Evolutionary conservation across 2,113 vertebrate genomes (phyloP).

Genomic region (Pygathrix nemaeus): DNA sequence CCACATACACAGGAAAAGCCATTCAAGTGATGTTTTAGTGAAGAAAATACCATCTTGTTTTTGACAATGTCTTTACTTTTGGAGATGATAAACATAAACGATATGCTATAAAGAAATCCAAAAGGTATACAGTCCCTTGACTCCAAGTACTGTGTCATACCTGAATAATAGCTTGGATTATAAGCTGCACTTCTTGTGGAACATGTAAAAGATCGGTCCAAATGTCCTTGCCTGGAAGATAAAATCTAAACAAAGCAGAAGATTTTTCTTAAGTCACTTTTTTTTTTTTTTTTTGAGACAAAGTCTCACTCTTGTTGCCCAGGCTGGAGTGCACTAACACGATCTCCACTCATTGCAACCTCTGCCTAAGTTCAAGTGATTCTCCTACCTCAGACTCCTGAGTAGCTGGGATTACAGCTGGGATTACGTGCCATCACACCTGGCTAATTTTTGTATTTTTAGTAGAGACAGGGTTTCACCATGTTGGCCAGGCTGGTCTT

Average conservation of each 20-base stretch:
- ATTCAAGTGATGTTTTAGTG: constrained; percentile 34
- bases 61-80: constrained; percentile 39
- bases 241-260: constrained; percentile 82
- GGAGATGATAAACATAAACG: constrained; percentile 38
- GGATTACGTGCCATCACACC: too few relatives aligned
- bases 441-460: too few relatives aligned
- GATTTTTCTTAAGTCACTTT: constrained; percentile 51
- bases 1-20: background rate
- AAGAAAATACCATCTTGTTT: constrained; percentile 55
- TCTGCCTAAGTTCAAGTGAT: too few relatives aligned
- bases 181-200: constrained; percentile 86
- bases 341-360: too few relatives aligned
- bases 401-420: too few relatives aligned
- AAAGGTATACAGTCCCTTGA: background rate
- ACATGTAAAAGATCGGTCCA: constrained; percentile 84
- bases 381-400: too few relatives aligned
- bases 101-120: background rate
- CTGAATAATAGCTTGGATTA: constrained; percentile 84
- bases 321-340: too few relatives aligned
- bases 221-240: constrained; percentile 76
- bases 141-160: constrained; percentile 79
- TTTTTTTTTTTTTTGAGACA: too few relatives aligned
- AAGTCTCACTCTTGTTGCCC: too few relatives aligned
- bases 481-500: too few relatives aligned
- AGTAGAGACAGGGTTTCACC: too few relatives aligned